Conservation (phyloP, 2,113 vertebrate genomes). For the Podocnemis expansa region DNA sequence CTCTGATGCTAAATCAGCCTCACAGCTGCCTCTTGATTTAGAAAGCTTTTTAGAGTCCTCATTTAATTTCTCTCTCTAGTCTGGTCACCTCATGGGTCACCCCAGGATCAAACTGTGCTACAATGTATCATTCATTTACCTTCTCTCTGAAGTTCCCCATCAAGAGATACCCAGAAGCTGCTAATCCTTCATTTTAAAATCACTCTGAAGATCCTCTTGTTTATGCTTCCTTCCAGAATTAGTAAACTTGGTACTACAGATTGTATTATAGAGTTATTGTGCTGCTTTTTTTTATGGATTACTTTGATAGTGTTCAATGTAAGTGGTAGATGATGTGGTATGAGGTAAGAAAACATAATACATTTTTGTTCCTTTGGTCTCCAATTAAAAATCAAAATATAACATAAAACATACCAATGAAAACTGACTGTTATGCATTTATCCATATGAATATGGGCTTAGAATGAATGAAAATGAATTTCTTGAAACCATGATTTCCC, state of each 20-base stretch:
- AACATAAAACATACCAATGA: not conserved
- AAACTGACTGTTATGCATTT: not conserved
- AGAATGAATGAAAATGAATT: not conserved
- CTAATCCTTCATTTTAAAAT: not conserved
- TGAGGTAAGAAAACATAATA: not conserved
- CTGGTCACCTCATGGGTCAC: not conserved
- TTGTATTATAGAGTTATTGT: not conserved
- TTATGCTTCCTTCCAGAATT: not conserved
- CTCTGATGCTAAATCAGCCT: not conserved
- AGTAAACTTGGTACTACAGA: not conserved
- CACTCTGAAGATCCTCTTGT: not conserved
- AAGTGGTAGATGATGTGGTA: not conserved
- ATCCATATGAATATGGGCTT: not conserved
- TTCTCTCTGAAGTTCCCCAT: not conserved
- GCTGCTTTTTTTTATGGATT: not conserved
- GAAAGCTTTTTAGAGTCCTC: not conserved
- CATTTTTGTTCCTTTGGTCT: not conserved
- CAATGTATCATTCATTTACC: not conserved
- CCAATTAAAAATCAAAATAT: not conserved
- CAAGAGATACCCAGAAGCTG: not conserved
- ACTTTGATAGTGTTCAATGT: rapidly evolving
- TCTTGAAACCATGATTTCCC: not conserved
- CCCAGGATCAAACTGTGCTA: not conserved
- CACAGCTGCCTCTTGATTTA: not conserved
- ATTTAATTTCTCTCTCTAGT: not conserved